Base-by-base conservation (phyloP, 1,140 invertebrate genomes). In the Danaus melanippus region DNA sequence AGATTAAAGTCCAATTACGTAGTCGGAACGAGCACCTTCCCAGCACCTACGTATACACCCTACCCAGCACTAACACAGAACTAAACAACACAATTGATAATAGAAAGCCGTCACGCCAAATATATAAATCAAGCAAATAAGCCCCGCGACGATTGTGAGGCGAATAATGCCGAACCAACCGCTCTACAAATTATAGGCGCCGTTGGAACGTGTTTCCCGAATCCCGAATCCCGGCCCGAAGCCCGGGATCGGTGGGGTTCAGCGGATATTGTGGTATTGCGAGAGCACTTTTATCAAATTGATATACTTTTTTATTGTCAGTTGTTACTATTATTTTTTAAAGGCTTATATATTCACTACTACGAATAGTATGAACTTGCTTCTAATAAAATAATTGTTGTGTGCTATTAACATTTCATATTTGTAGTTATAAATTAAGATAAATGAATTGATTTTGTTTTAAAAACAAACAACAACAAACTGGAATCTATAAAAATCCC, bases 41-140 rank as follows among this genome's bases (percentile, higher is more conserved):
- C 49, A 15, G 17, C 42, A 40, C 43, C 51, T 42, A 47, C 50
- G 43, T 50, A 45, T 41, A 53, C 61, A 43, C 58, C 49, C 57
- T 52, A 53, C 50, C 21, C 21, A 32, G 21, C 21, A 32, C 21
- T 32, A 32, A 7, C 21, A 32, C 21, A 32, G 21, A 32, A 32
- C 21, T 32, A 32, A 32, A 32, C 39, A 54, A 46, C 52, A 50
- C 59, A 15, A 48, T 54, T 42, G 60, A 17, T 61, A 54, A 62
- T 57, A 57, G 55, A 62, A 62, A 54, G 54, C 44, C 50, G 51
- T 52, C 61, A 53, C 59, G 65, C 60, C 62, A 67, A 67, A 56
- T 57, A 53, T 62, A 65, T 68, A 68, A 65, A 65, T 68, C 66
- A 67, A 65, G 60, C 57, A 62, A 62, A 62, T 65, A 67, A 67